Conservation (phyloP, 1,140 invertebrate genomes). For the Panagrolaimus sp. region DNA sequence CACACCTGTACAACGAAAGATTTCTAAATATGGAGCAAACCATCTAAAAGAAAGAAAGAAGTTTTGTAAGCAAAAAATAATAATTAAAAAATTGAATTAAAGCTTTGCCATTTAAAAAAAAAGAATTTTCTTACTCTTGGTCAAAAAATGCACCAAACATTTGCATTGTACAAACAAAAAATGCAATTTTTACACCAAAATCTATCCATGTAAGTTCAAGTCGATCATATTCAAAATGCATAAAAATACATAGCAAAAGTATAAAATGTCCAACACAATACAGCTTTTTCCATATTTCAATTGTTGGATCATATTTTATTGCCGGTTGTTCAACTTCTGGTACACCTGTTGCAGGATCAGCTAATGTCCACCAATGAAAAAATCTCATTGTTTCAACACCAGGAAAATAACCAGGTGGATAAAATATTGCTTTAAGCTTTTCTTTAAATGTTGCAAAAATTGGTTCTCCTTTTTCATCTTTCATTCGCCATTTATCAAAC, state of each 20-base stretch:
- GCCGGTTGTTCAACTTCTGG: constrained; percentile 47
- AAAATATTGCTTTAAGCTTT: constrained; percentile 51
- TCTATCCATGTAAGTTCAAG: constrained; percentile 39
- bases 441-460: constrained; percentile 41
- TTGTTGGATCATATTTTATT: constrained; percentile 48
- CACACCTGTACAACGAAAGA: constrained; percentile 46
- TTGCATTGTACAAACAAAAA: constrained; percentile 55
- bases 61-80: no score
- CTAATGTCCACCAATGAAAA: constrained; percentile 52
- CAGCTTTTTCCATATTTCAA: constrained; percentile 40
- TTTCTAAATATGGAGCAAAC: constrained; percentile 49
- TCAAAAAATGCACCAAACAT: constrained; percentile 56
- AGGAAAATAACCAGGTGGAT: constrained; percentile 54
- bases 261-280: constrained; percentile 51
- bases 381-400: constrained; percentile 41
- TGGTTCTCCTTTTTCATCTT: constrained; percentile 49
- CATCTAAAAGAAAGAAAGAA: constrained; percentile 36
- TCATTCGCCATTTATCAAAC: constrained; percentile 44
- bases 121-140: constrained; percentile 30
- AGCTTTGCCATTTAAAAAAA: constrained; percentile 19
- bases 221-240: constrained; percentile 58
- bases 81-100: neutral
- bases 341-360: constrained; percentile 42
- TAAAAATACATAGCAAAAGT: constrained; percentile 50
- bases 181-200: constrained; percentile 49